Percentiles rank a stretch among this genome's conserved stretches.
Conservation (phyloP, 2,113 vertebrate genomes). For the Asarcornis scutulata region DNA sequence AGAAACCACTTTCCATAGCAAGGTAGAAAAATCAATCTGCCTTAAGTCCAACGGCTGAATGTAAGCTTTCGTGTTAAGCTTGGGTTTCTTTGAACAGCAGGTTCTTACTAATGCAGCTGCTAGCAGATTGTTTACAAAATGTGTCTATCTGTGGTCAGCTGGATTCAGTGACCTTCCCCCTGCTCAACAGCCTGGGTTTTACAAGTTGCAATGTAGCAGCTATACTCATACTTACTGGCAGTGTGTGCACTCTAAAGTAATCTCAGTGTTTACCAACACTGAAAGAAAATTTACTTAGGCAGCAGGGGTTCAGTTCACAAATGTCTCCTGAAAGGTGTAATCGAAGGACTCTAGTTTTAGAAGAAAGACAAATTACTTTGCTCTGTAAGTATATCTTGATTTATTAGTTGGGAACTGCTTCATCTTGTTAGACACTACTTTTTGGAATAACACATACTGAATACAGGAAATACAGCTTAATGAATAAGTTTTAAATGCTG, state of each 20-base stretch:
- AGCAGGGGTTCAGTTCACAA: neutral
- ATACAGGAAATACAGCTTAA: neutral
- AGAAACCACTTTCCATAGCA: neutral
- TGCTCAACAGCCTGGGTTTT: neutral
- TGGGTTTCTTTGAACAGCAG: neutral
- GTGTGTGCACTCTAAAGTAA: neutral
- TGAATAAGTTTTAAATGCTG: neutral
- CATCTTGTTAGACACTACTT: neutral
- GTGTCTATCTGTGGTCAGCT: neutral
- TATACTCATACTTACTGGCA: neutral
- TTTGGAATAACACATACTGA: neutral
- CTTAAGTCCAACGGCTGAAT: neutral
- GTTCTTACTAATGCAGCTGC: neutral
- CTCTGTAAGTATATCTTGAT: neutral
- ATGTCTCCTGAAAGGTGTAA: conserved; percentile 5
- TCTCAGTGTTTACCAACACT: neutral
- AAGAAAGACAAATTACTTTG: conserved; percentile 12
- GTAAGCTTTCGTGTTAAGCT: neutral
- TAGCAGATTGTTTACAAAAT: neutral
- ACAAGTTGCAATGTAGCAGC: neutral
- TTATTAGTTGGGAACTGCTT: conserved; percentile 8
- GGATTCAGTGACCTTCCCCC: neutral
- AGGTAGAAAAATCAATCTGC: neutral
- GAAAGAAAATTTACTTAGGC: conserved; percentile 2
- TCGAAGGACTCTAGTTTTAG: neutral